phyloP scores from a whole-genome alignment of 1,140 invertebrate species.

The Drosophila virilis region DNA sequence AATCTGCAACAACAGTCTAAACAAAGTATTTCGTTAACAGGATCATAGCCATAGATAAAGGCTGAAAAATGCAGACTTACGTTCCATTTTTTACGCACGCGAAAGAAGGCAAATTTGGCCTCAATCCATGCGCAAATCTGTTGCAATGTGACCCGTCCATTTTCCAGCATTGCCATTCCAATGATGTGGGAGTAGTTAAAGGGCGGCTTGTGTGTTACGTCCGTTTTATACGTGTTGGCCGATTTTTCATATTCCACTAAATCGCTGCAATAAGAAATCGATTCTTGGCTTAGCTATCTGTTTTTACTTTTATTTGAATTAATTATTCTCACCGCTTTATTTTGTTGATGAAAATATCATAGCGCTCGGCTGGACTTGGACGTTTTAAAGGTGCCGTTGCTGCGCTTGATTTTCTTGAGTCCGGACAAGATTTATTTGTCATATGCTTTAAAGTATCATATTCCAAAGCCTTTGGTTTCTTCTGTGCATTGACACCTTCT shows the following conservation, averaged over 20 bases:
- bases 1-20: too few species aligned
- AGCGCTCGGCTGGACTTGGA: constrained; percentile 64
- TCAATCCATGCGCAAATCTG: constrained; percentile 83
- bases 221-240: constrained; percentile 64
- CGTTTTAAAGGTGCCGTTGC: constrained; percentile 37
- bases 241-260: constrained; percentile 67
- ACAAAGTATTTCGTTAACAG: too few species aligned
- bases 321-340: constrained; percentile 58
- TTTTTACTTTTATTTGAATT: neutral
- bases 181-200: constrained; percentile 84
- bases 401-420: constrained; percentile 6
- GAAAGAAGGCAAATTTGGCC: constrained; percentile 78
- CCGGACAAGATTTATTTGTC: constrained; percentile 10
- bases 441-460: neutral
- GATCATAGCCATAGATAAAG: too few species aligned
- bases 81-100: constrained; percentile 82
- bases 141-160: constrained; percentile 77
- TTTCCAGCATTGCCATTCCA: constrained; percentile 81
- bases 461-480: constrained; percentile 1
- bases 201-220: constrained; percentile 73
- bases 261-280: constrained; percentile 47
- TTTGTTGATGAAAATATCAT: constrained; percentile 73
- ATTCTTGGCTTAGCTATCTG: neutral
- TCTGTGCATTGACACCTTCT: neutral
- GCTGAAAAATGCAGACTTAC: constrained; percentile 52